Base-by-base conservation (phyloP, 2,113 vertebrate species). In the Struthidea cinerea region DNA sequence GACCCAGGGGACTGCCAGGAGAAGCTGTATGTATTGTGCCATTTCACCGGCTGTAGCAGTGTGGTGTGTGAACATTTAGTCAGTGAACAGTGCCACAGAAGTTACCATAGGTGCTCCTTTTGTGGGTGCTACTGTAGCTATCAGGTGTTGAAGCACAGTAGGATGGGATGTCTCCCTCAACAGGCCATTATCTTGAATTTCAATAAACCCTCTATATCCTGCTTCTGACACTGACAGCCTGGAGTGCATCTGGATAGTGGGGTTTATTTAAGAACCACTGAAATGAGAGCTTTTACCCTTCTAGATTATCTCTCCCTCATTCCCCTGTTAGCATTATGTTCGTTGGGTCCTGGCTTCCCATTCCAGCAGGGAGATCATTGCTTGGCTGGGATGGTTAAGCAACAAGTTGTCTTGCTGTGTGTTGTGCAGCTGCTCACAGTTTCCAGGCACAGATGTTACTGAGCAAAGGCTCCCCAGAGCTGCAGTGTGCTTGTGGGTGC, bases 1-100 rank as follows among this genome's bases (percentile, higher is more conserved):
- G 99, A 89, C 98, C 98, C 80, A 97, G 97, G 90, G 99, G 99
- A 95, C 95, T 98, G 63, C 97, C 98, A 71, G 99, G 99, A 98
- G 98, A 99, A 96, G 94, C 93, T 81, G 99, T 99, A 99, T 93
- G 98, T 98, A 97, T 87, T 79, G 28, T 47, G 55, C 65, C 41
- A 15, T 86, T 89, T 79, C 70, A 63, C 32, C 20, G 26, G 39
- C 13, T 65, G 20, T 59, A 46, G 57, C 53, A 52, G 65, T 57
- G 32, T n/a, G 65, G 37, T 8, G 53, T 67, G 14, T 71, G 87
- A 94, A n/a, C 92, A 70, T 37, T 52, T 39, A 89, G 26, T 33
- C 41, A 41, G 42, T 63, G 68, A 71, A 60, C 60, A 53, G 37
- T 50, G 49, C 12, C 49, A 44, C 10, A 13, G 20, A 39, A 70